phyloP scores from a whole-genome alignment of 2,888 invertebrate genomes.

The Hyposoter didymator region DNA sequence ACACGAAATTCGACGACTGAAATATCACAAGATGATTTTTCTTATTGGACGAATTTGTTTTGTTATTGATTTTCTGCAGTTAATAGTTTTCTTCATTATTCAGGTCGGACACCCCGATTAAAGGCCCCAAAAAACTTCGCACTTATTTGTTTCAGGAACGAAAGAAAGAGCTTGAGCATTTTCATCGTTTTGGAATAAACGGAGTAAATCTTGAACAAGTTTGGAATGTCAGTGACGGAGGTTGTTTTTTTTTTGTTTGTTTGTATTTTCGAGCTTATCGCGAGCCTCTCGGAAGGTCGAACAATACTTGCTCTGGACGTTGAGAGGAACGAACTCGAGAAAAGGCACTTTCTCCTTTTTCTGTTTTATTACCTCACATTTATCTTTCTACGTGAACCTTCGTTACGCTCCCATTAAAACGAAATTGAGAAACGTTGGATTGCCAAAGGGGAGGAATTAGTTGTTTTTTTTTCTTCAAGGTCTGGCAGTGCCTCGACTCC shows the following conservation, averaged over 20 bases:
- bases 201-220: constrained; percentile 38
- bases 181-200: constrained; percentile 28
- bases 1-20: neutral
- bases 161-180: constrained; percentile 45
- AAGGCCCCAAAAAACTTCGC: constrained; percentile 44
- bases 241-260: neutral
- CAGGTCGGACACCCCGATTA: constrained; percentile 25
- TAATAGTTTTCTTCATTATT: neutral
- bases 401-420: constrained; percentile 1
- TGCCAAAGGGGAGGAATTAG: neutral
- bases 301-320: constrained; percentile 46
- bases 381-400: neutral
- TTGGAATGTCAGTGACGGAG: constrained; percentile 60
- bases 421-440: neutral
- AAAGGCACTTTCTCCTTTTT: constrained; percentile 60
- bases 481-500: neutral
- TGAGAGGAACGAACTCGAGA: constrained; percentile 45
- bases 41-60: neutral
- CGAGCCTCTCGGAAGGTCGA: constrained; percentile 31
- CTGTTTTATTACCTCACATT: neutral
- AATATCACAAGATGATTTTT: constrained; percentile 1
- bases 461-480: neutral
- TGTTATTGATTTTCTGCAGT: neutral
- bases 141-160: neutral
- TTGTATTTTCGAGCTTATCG: constrained; percentile 16